Evolutionary conservation across 1,140 invertebrate genomes (phyloP).

Genomic region (Drosophila sproati): DNA sequence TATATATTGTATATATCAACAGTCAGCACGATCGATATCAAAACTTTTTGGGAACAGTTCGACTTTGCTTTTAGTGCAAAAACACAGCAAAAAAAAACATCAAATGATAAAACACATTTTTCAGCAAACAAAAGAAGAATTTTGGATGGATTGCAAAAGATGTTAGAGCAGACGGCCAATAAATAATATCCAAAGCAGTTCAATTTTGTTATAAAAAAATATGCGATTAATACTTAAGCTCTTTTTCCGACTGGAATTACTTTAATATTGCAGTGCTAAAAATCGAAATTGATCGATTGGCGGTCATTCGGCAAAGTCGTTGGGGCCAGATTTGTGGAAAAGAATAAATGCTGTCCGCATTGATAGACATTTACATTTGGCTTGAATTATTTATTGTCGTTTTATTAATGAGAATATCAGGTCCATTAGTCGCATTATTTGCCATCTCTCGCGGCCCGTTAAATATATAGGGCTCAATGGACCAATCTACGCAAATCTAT

Average conservation of each 20-base stretch:
- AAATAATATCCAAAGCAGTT: too few species aligned
- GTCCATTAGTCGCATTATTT: constrained; percentile 32
- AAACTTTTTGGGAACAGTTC: constrained; percentile 14
- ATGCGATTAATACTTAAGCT: too few species aligned
- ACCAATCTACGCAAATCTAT: constrained; percentile 14
- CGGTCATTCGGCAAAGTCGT: neutral
- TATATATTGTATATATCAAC: neutral
- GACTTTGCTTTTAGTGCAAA: constrained; percentile 10
- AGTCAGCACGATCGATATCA: constrained; percentile 12
- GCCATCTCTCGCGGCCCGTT: neutral
- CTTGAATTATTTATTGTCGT: constrained; percentile 41
- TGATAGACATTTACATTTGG: constrained; percentile 49
- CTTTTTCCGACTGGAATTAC: too few species aligned
- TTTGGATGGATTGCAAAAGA: too few species aligned
- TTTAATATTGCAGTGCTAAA: neutral
- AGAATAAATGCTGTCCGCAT: constrained; percentile 23
- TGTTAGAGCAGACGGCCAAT: too few species aligned
- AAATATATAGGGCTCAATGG: constrained; percentile 22
- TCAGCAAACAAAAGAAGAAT: too few species aligned
- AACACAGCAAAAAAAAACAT: neutral
- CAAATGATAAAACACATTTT: too few species aligned
- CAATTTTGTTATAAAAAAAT: too few species aligned
- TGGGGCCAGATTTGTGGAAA: neutral
- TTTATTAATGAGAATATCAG: constrained; percentile 49
- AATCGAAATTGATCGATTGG: neutral